A percentile compares a stretch with the other conserved stretches of the same genome.
Conservation (phyloP, 1,140 invertebrate genomes). For the Triops cancriformis region DNA sequence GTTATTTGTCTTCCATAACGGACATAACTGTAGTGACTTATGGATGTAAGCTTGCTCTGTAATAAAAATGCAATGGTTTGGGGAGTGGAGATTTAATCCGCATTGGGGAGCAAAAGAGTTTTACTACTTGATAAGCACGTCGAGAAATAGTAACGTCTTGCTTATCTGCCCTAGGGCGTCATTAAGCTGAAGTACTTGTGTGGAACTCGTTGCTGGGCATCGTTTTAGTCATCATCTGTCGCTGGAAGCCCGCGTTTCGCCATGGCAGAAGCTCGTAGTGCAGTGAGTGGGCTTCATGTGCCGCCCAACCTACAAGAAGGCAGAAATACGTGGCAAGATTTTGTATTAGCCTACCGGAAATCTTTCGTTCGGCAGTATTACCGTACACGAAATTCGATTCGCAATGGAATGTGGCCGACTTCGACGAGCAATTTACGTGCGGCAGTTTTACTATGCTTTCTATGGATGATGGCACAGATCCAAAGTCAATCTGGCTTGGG, state of each 20-base stretch:
- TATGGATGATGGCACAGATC: constrained; percentile 36
- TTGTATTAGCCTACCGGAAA: constrained; percentile 36
- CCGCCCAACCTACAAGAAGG: constrained; percentile 38
- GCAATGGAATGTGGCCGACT: constrained; percentile 45
- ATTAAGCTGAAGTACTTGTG: not conserved
- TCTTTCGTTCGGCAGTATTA: constrained; percentile 35
- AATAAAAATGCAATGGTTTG: too few relatives aligned
- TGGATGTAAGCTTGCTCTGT: too few relatives aligned
- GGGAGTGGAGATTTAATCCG: too few relatives aligned
- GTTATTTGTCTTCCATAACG: too few relatives aligned
- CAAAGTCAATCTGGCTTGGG: not conserved
- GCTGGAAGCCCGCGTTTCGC: not conserved
- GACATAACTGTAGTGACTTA: too few relatives aligned
- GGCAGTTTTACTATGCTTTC: constrained; percentile 35
- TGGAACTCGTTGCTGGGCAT: not conserved
- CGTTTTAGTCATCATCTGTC: not conserved
- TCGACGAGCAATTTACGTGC: constrained; percentile 42
- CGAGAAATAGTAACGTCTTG: too few relatives aligned
- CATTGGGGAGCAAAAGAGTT: too few relatives aligned
- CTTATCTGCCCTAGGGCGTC: too few relatives aligned
- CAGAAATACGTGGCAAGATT: constrained; percentile 37
- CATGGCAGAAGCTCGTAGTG: constrained; percentile 44
- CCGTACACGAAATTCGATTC: constrained; percentile 41
- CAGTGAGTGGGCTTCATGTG: constrained; percentile 39
- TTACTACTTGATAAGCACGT: too few relatives aligned